Percentiles rank a stretch among this genome's conserved stretches.
These are phyloP conservation scores for Aurelia sp. DNA, from an alignment of 30 jellyfish, hydroid and myxozoan species.

Conservation along the genomic window DNA sequence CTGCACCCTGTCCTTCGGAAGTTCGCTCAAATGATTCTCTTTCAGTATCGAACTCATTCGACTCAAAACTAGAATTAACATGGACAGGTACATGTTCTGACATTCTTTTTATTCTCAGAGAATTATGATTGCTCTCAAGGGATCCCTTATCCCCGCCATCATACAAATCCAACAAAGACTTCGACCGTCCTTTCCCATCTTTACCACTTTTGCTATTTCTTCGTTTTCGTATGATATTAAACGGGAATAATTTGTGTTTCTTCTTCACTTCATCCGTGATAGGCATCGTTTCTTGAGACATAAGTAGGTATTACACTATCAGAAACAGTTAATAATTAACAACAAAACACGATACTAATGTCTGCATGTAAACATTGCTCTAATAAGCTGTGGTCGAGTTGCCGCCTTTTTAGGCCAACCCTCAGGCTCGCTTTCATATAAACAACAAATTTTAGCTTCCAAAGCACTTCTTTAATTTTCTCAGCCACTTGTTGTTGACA, in stretches of 20 bases:
- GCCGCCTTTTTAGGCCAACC: too few species aligned
- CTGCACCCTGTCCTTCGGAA: too few species aligned
- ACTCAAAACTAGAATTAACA: slow-evolving; percentile 23
- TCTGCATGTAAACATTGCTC: too few species aligned
- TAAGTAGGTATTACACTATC: too few species aligned
- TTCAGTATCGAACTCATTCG: not conserved
- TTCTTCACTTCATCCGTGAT: slow-evolving; percentile 41
- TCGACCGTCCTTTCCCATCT: slow-evolving; percentile 52
- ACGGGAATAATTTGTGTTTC: slow-evolving; percentile 52
- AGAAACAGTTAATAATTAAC: too few species aligned
- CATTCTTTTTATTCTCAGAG: not conserved
- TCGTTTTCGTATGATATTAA: slow-evolving; percentile 54
- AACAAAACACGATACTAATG: too few species aligned
- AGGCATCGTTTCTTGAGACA: slow-evolving; percentile 38
- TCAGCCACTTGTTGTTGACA: too few species aligned
- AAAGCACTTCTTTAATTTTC: too few species aligned
- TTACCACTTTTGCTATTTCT: slow-evolving; percentile 13
- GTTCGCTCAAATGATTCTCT: too few species aligned
- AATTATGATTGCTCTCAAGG: not conserved
- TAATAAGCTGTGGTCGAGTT: too few species aligned
- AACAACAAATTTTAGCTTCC: too few species aligned
- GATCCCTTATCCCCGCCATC: slow-evolving; percentile 15
- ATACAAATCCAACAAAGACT: slow-evolving; percentile 51
- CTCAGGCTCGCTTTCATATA: too few species aligned
- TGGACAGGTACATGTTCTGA: not conserved